A percentile compares a stretch with the other conserved stretches of the same genome.
Conservation (phyloP, 2,797 vertebrate species). For the Mus spretus region DNA sequence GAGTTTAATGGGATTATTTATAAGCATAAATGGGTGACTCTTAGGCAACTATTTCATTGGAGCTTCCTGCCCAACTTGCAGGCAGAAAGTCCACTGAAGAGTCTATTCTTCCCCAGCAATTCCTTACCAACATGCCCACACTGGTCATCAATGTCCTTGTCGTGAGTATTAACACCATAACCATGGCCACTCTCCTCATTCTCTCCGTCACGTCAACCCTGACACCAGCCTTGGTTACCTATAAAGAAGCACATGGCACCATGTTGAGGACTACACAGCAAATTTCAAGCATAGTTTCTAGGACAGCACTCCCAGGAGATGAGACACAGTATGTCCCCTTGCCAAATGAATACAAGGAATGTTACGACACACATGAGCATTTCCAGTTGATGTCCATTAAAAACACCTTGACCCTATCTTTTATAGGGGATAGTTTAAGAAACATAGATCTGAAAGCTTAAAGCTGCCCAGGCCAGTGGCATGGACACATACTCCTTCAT, state of each 20-base stretch:
- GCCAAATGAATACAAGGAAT: background rate
- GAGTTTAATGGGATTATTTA: background rate
- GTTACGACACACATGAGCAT: background rate
- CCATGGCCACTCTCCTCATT: background rate
- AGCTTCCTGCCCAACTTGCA: background rate
- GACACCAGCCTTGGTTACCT: background rate
- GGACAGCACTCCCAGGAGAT: background rate
- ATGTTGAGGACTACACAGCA: background rate
- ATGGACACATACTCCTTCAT: accelerated
- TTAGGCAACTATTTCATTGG: background rate
- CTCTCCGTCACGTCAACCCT: too few species aligned
- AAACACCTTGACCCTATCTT: background rate
- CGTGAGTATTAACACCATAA: too few species aligned
- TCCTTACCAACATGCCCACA: background rate
- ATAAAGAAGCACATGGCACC: background rate
- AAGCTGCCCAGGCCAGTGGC: background rate
- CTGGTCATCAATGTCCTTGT: background rate
- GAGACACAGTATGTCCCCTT: background rate
- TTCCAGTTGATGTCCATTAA: background rate
- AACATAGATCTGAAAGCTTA: background rate
- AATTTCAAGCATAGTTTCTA: background rate
- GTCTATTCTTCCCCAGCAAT: background rate
- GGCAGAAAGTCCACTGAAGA: background rate
- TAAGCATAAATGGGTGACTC: background rate
- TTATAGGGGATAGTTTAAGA: background rate